Evolutionary conservation across 2,888 invertebrate species (phyloP).

Genomic region (Ennomos quercinarius): DNA sequence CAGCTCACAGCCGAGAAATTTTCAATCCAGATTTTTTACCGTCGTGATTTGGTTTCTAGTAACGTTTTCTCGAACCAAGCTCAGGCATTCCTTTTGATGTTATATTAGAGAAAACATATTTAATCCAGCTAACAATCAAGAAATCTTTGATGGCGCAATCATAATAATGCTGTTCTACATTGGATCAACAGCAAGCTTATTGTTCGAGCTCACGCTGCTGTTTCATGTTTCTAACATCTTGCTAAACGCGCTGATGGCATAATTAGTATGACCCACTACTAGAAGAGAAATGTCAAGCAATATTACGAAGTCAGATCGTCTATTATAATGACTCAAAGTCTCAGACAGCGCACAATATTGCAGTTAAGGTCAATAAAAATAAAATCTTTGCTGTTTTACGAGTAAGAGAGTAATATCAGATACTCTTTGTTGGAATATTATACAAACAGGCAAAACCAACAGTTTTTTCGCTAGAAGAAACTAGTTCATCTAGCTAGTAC

Average conservation of each 20-base stretch:
- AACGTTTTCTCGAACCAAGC: conserved; percentile 43
- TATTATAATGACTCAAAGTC: conserved; percentile 23
- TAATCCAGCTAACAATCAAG: conserved; percentile 41
- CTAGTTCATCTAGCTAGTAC: conserved; percentile 43
- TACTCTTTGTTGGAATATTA: background rate
- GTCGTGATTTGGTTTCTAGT: conserved; percentile 48
- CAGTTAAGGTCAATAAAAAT: conserved; percentile 27
- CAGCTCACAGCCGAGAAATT: conserved; percentile 49
- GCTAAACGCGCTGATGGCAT: conserved; percentile 49
- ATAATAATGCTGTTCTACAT: conserved; percentile 38
- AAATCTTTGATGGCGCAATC: conserved; percentile 47
- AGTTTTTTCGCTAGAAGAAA: conserved; percentile 35
- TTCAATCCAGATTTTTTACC: conserved; percentile 44
- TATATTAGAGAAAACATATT: conserved; percentile 41
- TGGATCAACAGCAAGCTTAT: conserved; percentile 47
- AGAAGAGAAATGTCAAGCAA: conserved; percentile 48
- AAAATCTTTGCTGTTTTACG: background rate
- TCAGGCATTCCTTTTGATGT: conserved; percentile 45
- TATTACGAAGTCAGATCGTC: conserved; percentile 41
- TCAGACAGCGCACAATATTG: conserved; percentile 15
- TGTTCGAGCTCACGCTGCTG: conserved; percentile 47
- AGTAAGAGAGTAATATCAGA: background rate
- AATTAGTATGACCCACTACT: conserved; percentile 56
- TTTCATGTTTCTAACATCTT: conserved; percentile 47
- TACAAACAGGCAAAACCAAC: conserved; percentile 7